Evolutionary conservation across 2,888 invertebrate species (phyloP).

Genomic region (Tortricodes alternella): DNA sequence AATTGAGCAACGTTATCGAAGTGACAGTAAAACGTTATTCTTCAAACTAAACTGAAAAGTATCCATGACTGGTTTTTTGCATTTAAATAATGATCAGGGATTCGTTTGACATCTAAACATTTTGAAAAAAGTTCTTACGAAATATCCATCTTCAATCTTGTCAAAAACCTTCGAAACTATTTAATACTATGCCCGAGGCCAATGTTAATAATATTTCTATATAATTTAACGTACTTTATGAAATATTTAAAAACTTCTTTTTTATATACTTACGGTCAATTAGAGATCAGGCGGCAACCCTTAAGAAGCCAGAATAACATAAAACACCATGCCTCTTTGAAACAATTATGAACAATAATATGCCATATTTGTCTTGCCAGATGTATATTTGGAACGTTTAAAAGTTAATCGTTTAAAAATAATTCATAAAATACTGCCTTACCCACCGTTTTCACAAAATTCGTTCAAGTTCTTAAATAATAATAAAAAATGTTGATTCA

Average conservation of each 20-base stretch:
- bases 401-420: not conserved
- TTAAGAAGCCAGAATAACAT: too few species aligned
- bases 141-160: not conserved
- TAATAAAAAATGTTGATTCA: not conserved
- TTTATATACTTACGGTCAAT: too few species aligned
- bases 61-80: not conserved
- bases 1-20: slow-evolving; percentile 72
- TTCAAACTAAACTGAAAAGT: slow-evolving; percentile 36
- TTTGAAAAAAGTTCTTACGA: not conserved
- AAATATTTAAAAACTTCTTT: not conserved
- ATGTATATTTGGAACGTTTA: not conserved
- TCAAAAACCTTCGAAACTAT: slow-evolving; percentile 14
- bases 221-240: slow-evolving; percentile 6
- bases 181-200: slow-evolving; percentile 5
- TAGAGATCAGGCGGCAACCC: too few species aligned
- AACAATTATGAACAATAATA: too few species aligned
- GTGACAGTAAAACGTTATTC: slow-evolving; percentile 78
- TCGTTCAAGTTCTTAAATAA: slow-evolving; percentile 8
- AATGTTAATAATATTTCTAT: slow-evolving; percentile 5
- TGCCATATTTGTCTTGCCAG: too few species aligned
- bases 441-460: slow-evolving; percentile 11
- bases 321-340: too few species aligned
- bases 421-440: slow-evolving; percentile 10
- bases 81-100: not conserved
- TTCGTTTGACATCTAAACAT: not conserved